A percentile compares a stretch with the other conserved stretches of the same genome.
Evolutionary conservation across 2,888 invertebrate genomes (phyloP).

Genomic region (Drosophila kokeensis): DNA sequence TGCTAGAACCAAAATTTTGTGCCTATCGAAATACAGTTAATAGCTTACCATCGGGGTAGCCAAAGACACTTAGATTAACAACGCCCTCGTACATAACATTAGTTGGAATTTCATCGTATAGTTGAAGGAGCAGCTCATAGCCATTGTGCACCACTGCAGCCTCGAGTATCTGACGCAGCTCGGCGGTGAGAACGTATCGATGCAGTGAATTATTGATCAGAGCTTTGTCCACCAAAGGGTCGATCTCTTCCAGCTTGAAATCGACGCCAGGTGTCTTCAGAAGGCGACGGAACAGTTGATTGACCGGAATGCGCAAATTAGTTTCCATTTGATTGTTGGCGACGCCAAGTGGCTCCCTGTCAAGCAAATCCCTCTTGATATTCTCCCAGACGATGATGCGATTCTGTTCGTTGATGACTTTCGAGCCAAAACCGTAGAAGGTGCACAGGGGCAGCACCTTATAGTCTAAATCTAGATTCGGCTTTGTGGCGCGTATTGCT

Average conservation of each 20-base stretch:
- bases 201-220: conserved; percentile 76
- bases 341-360: conserved; percentile 31
- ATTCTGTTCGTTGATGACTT: conserved; percentile 54
- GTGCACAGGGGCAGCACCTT: conserved; percentile 61
- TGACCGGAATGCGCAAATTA: conserved; percentile 42
- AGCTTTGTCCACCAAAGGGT: conserved; percentile 54
- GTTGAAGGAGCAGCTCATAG: conserved; percentile 69
- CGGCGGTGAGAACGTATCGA: conserved; percentile 69
- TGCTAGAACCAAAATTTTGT: background rate
- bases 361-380: conserved; percentile 55
- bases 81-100: conserved; percentile 67
- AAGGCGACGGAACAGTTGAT: conserved; percentile 50
- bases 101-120: conserved; percentile 52
- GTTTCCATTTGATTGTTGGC: conserved; percentile 58
- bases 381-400: conserved; percentile 63
- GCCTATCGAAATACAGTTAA: background rate
- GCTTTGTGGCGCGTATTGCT: conserved; percentile 53
- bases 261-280: conserved; percentile 54
- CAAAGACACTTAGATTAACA: conserved; percentile 70
- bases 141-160: conserved; percentile 50
- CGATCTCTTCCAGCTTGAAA: conserved; percentile 51
- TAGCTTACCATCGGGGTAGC: conserved; percentile 70
- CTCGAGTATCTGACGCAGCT: conserved; percentile 65
- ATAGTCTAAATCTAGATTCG: conserved; percentile 27
- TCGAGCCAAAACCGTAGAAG: conserved; percentile 56